Conservation (phyloP, 1,140 invertebrate species). For the Brachystomella parvula region DNA sequence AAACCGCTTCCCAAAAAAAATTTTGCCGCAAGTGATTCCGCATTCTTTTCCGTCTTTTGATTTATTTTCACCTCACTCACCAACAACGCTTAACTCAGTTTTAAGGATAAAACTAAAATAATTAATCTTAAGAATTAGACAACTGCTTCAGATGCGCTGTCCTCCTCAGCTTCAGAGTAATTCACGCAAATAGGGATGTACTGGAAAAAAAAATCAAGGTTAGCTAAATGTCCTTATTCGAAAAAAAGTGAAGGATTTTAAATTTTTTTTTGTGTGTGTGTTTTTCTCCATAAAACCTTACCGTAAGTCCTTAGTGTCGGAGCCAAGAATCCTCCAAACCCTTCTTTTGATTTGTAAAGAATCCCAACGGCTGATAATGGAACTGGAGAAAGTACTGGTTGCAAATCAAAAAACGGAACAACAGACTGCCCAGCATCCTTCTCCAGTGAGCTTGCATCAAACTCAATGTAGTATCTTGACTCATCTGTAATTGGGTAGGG, state of each 20-base stretch:
- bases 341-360: slow-evolving; percentile 19
- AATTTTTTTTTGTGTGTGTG: background rate
- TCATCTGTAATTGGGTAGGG: slow-evolving; percentile 16
- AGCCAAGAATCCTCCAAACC: slow-evolving; percentile 20
- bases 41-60: background rate
- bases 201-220: background rate
- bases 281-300: slow-evolving; percentile 1
- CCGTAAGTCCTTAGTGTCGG: slow-evolving; percentile 4
- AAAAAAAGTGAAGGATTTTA: background rate
- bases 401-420: slow-evolving; percentile 26
- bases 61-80: no score
- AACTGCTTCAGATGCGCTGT: background rate
- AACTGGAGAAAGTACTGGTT: slow-evolving; percentile 4
- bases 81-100: no score
- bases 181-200: background rate
- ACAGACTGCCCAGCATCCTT: slow-evolving; percentile 20
- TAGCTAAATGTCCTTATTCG: background rate
- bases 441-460: slow-evolving; percentile 24
- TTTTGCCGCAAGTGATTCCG: background rate
- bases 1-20: no score
- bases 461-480: background rate
- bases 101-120: no score
- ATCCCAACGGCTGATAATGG: slow-evolving; percentile 14
- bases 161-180: background rate
- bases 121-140: no score